phyloP scores from a whole-genome alignment of 2,888 invertebrate genomes.

The Allacma fusca region DNA sequence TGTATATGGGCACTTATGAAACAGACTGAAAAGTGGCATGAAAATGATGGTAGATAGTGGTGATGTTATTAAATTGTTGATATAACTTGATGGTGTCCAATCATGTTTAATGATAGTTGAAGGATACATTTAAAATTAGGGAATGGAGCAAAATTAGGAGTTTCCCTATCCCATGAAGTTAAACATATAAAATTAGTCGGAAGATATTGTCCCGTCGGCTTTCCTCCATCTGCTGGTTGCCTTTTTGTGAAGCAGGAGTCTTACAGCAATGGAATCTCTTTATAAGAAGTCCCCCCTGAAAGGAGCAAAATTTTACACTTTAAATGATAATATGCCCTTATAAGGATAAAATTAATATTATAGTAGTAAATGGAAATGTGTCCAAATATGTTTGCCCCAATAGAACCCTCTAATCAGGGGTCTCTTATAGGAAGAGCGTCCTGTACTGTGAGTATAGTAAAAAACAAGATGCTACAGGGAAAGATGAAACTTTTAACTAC shows the following conservation, averaged over 20 bases:
- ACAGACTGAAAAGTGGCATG: too few relatives aligned
- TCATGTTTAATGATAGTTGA: background rate
- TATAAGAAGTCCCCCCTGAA: too few relatives aligned
- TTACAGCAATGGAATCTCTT: too few relatives aligned
- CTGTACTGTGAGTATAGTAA: background rate
- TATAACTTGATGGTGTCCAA: background rate
- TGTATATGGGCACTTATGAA: background rate
- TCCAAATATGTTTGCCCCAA: too few relatives aligned
- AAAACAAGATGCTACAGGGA: background rate
- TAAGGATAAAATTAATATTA: too few relatives aligned
- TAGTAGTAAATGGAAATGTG: too few relatives aligned
- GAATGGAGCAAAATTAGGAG: background rate
- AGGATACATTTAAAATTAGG: background rate
- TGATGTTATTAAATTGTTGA: background rate
- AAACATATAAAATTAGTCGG: background rate
- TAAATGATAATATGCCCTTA: too few relatives aligned
- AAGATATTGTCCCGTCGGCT: constrained; percentile 12
- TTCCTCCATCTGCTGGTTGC: background rate
- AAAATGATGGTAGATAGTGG: too few relatives aligned
- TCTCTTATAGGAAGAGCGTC: too few relatives aligned
- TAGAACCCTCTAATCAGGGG: too few relatives aligned
- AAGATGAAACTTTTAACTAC: background rate
- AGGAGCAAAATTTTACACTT: too few relatives aligned
- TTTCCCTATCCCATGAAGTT: background rate
- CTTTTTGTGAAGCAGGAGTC: too few relatives aligned